phyloP scores from a whole-genome alignment of 2,888 invertebrate species.

The Temnothorax ravouxi region DNA sequence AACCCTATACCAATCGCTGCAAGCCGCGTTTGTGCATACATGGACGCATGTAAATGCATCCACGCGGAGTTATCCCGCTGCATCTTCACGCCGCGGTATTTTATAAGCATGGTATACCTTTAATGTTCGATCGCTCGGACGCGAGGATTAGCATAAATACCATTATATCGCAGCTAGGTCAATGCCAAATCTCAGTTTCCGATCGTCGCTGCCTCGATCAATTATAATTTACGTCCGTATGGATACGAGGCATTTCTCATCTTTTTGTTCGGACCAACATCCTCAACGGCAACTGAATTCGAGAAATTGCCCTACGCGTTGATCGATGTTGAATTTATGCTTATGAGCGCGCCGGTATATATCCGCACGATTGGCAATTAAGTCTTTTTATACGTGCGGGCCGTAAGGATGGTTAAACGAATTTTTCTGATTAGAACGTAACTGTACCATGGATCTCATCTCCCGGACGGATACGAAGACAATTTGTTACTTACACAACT shows the following conservation, averaged over 20 bases:
- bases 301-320: slow-evolving; percentile 4
- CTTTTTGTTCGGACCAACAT: slow-evolving; percentile 7
- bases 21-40: neutral
- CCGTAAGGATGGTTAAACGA: slow-evolving; percentile 1
- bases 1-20: neutral
- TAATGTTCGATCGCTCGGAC: neutral
- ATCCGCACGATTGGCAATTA: slow-evolving; percentile 34
- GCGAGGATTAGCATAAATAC: slow-evolving; percentile 23
- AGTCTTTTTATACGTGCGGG: neutral
- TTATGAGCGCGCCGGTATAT: slow-evolving; percentile 17
- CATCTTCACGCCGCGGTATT: slow-evolving; percentile 21
- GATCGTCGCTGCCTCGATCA: slow-evolving; percentile 26
- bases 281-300: slow-evolving; percentile 4
- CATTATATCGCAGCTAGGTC: slow-evolving; percentile 32
- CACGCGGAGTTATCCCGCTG: slow-evolving; percentile 1
- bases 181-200: slow-evolving; percentile 18
- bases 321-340: slow-evolving; percentile 49
- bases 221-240: slow-evolving; percentile 42
- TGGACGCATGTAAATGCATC: slow-evolving; percentile 9
- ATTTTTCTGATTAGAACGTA: slow-evolving; percentile 39
- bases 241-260: slow-evolving; percentile 12
- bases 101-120: neutral
- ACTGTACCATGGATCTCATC: slow-evolving; percentile 30
- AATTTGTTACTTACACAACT: slow-evolving; percentile 46
- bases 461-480: neutral